phyloP scores from a whole-genome alignment of 2,888 invertebrate species.

The Ochlodes sylvanus region DNA sequence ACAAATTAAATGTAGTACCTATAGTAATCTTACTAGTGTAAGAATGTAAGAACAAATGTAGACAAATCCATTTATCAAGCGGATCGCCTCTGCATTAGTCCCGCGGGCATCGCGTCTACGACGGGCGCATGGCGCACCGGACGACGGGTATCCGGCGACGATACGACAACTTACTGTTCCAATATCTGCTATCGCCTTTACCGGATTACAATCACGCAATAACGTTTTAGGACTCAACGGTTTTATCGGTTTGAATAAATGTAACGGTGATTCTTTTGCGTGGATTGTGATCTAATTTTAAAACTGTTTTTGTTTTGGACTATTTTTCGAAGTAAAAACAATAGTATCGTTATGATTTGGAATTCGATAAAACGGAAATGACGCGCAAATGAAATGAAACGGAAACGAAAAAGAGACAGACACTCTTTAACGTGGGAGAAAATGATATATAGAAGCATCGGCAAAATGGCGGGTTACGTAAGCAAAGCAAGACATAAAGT shows the following conservation, averaged over 20 bases:
- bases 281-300: neutral
- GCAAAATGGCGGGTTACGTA: too few species aligned
- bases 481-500: too few species aligned
- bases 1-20: too few species aligned
- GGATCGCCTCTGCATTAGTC: slow-evolving; percentile 30
- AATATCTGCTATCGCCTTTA: slow-evolving; percentile 44
- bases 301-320: neutral
- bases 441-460: too few species aligned
- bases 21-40: too few species aligned
- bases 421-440: too few species aligned
- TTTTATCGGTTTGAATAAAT: slow-evolving; percentile 32
- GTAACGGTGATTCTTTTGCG: slow-evolving; percentile 14
- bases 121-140: neutral
- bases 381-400: too few species aligned
- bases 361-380: too few species aligned
- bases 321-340: too few species aligned
- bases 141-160: slow-evolving; percentile 28
- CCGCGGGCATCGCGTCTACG: slow-evolving; percentile 19
- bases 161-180: slow-evolving; percentile 24
- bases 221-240: slow-evolving; percentile 57
- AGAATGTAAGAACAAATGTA: slow-evolving; percentile 25
- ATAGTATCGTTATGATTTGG: neutral
- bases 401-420: too few species aligned
- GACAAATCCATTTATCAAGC: slow-evolving; percentile 29
- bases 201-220: slow-evolving; percentile 48